Evolutionary conservation across 1,140 invertebrate genomes (phyloP), one percentile per base, ranked within the genome.

Genomic region (Hyposmocoma kahamanoa): DNA sequence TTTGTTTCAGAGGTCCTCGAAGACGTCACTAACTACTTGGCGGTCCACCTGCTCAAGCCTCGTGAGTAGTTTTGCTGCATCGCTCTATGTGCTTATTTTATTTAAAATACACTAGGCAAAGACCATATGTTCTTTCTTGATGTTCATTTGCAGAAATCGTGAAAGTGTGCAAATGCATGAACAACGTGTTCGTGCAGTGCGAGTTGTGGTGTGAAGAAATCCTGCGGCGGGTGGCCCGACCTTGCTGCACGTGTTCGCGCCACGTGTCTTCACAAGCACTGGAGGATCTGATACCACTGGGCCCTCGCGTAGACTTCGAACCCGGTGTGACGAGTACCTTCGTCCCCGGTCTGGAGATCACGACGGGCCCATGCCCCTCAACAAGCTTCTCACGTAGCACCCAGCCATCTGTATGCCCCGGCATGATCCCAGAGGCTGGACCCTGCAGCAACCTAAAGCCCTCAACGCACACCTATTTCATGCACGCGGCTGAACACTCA

Each of bases 161-260:
- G 4, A 62, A 80, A 66, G 70, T 82, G n/a, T 84, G 78, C 65
- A 82, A 80, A 42, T 84, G 80, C 49, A 80, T 77, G 73, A 84
- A 84, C 46, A 80, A 74, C 44, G 78, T 77, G 38, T 74, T 77
- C 26, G 71, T 84, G 6, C 78, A 84, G 50, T 84, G 80, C 50
- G 80, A 84, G 48, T 46, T 84, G 30, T 77, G 76, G 74, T 75
- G 71, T 45, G 74, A 82, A 30, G 77, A 78, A 52, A 80, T 75
- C 28, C 42, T 84, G 45, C 62, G 72, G 15, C 67, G 70, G 6
- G 72, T 79, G 9, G 56, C 61, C 5, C 57, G 65, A 2, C 75
- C 77, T 0, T 69, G 74, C 44, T 80, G 76, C 52, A 70, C 67
- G 6, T 80, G 80, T 38, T 72, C 75, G 1, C 62, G 73, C 0